Evolutionary conservation across 2,797 vertebrate genomes (phyloP).

Genomic region (Pterois miles): DNA sequence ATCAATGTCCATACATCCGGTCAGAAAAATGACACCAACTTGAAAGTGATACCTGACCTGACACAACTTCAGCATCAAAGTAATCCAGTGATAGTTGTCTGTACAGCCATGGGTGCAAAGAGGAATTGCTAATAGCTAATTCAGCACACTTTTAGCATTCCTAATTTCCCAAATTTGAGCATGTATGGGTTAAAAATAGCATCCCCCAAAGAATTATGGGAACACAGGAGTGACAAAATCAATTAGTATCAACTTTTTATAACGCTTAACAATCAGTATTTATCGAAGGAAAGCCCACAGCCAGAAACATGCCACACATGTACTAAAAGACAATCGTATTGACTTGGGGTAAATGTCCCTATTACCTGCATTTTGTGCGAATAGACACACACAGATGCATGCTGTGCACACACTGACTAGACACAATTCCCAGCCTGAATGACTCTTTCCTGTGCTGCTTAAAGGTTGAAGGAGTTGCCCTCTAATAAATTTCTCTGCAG

Average conservation of each 20-base stretch:
- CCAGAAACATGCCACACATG: background rate
- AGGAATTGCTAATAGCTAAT: background rate
- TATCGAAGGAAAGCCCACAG: background rate
- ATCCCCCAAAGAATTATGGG: background rate
- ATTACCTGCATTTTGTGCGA: background rate
- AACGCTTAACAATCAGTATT: background rate
- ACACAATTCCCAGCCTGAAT: constrained; percentile 6
- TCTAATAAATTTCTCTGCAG: constrained; percentile 63
- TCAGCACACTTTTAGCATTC: background rate
- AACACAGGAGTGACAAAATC: background rate
- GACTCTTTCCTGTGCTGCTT: constrained; percentile 26
- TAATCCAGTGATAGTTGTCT: background rate
- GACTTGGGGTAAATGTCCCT: background rate
- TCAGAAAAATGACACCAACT: background rate
- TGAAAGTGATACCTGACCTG: too few relatives aligned
- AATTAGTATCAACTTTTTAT: background rate
- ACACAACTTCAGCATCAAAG: background rate
- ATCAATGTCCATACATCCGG: background rate
- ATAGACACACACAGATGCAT: background rate
- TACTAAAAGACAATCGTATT: background rate
- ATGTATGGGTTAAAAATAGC: too few relatives aligned
- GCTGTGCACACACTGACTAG: background rate
- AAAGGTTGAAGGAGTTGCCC: constrained; percentile 56
- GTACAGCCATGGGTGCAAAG: background rate
- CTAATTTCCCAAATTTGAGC: background rate